Evolutionary conservation across 2,888 invertebrate genomes (phyloP).

Genomic region (Conomelus anceps): DNA sequence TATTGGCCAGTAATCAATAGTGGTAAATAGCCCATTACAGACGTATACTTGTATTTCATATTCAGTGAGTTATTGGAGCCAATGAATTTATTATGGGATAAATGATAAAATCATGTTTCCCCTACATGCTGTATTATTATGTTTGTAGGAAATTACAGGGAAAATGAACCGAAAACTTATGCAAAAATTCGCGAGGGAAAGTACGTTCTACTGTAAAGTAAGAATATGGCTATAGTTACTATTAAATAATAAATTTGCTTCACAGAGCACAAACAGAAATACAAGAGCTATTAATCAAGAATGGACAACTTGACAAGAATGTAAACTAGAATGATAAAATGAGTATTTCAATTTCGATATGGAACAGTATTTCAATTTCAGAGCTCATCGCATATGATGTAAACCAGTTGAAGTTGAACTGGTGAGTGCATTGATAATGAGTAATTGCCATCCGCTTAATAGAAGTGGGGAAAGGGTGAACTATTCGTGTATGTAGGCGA

Average conservation of each 20-base stretch:
- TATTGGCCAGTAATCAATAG: too few species aligned
- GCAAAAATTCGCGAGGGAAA: too few species aligned
- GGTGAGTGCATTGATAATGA: background rate
- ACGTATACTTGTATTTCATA: too few species aligned
- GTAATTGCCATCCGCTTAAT: background rate
- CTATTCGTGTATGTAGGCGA: background rate
- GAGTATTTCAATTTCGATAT: background rate
- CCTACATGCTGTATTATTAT: too few species aligned
- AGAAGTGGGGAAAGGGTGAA: background rate
- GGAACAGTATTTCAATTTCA: background rate
- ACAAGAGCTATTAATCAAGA: background rate
- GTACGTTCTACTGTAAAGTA: too few species aligned
- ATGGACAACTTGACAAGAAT: background rate
- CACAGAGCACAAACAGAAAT: background rate
- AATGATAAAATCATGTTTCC: too few species aligned
- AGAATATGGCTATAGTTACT: too few species aligned
- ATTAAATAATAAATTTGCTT: background rate
- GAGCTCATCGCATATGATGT: background rate
- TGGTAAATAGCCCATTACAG: too few species aligned
- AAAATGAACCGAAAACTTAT: too few species aligned
- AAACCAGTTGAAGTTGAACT: background rate
- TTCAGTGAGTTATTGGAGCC: too few species aligned
- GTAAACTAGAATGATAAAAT: background rate
- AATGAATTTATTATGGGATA: too few species aligned
- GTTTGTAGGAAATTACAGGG: too few species aligned